Percentiles rank a stretch among this genome's conserved stretches.
phyloP scores from a whole-genome alignment of 2,113 vertebrate species.

The Martes martes region DNA sequence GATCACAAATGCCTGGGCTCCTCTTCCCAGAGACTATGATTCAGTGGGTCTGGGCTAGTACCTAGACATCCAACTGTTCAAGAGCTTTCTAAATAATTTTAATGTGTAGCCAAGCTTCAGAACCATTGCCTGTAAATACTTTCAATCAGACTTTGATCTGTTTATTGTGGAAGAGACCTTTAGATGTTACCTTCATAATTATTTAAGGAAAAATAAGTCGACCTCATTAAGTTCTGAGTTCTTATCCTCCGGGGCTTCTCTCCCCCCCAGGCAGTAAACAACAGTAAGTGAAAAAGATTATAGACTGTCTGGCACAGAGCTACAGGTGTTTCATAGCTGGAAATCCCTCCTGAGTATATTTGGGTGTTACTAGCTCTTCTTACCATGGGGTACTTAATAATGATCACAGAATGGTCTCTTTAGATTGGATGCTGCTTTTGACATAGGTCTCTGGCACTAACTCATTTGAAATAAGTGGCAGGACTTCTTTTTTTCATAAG shows the following conservation, averaged over 20 bases:
- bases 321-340: background rate
- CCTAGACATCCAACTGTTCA: background rate
- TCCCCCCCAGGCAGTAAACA: background rate
- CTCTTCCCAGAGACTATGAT: background rate
- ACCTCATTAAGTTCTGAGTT: background rate
- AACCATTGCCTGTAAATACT: background rate
- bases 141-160: background rate
- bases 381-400: background rate
- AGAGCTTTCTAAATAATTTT: background rate
- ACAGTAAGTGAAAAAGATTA: background rate
- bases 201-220: background rate
- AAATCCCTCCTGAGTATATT: background rate
- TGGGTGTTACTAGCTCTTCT: background rate
- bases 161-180: constrained; percentile 7
- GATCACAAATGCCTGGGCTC: background rate
- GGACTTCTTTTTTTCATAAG: background rate
- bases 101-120: background rate
- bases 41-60: background rate
- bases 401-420: background rate
- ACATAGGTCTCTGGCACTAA: background rate
- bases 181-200: background rate
- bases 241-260: background rate
- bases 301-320: background rate
- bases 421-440: background rate
- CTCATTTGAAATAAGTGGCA: background rate